Evolutionary conservation across 1,140 invertebrate genomes (phyloP).

Genomic region (Pogonomyrmex californicus): DNA sequence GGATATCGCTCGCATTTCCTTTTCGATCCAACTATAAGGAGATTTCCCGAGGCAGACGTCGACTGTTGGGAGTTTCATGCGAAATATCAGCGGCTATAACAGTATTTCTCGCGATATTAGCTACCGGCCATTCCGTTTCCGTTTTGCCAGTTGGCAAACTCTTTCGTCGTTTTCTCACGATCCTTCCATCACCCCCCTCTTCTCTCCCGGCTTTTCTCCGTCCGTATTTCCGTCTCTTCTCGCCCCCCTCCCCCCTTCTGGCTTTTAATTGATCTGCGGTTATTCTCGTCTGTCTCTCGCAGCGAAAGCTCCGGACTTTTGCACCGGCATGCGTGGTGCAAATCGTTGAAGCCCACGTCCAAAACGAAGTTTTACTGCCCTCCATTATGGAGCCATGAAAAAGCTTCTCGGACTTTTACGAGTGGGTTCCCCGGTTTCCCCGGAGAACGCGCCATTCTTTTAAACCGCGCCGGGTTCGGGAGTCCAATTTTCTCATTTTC

Average conservation of each 20-base stretch:
- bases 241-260: constrained; percentile 2
- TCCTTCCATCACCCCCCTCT: not conserved
- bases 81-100: constrained; percentile 84
- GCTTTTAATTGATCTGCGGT: constrained; percentile 77
- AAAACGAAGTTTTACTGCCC: constrained; percentile 21
- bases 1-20: constrained; percentile 61
- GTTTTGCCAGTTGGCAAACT: constrained; percentile 34
- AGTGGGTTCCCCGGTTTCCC: not conserved
- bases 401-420: constrained; percentile 57
- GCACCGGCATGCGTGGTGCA: constrained; percentile 17
- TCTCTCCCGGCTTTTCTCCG: not conserved
- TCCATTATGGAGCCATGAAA: constrained; percentile 28
- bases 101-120: constrained; percentile 85
- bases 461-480: constrained; percentile 8
- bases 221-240: constrained; percentile 51
- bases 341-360: constrained; percentile 54
- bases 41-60: constrained; percentile 65
- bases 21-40: constrained; percentile 64
- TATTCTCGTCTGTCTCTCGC: constrained; percentile 11
- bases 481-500: constrained; percentile 46
- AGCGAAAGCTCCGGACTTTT: constrained; percentile 1
- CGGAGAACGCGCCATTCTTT: constrained; percentile 38
- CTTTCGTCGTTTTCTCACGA: constrained; percentile 28
- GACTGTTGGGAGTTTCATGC: constrained; percentile 74
- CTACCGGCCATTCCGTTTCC: constrained; percentile 65